Percentiles rank a stretch among this genome's conserved stretches.
Conservation (phyloP, 2,797 vertebrate genomes). For the Poecilia wingei region DNA sequence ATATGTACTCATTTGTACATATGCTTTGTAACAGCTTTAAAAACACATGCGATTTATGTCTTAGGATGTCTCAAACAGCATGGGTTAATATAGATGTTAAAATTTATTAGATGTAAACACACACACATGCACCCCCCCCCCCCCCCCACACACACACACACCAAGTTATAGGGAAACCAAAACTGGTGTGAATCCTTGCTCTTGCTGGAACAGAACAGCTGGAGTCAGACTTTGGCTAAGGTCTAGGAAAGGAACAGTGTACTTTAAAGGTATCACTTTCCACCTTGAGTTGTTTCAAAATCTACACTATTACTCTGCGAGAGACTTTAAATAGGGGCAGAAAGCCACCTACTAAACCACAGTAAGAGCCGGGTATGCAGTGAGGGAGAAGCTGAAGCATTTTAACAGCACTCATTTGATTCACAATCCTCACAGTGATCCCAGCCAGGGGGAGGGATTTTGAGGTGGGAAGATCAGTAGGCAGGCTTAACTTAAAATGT, state of each 20-base stretch:
- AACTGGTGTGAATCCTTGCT: background rate
- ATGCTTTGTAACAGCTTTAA: background rate
- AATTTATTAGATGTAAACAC: background rate
- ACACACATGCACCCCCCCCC: background rate
- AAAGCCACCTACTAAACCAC: slow-evolving; percentile 32
- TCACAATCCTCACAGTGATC: slow-evolving; percentile 68
- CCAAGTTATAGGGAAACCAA: background rate
- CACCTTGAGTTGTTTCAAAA: slow-evolving; percentile 26
- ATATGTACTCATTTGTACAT: background rate
- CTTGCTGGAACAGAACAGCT: slow-evolving; percentile 29
- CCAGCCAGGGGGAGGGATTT: slow-evolving; percentile 73
- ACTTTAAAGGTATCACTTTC: slow-evolving; percentile 10
- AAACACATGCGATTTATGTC: background rate
- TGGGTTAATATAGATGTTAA: background rate
- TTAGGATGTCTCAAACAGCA: background rate
- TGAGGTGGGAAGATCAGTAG: slow-evolving; percentile 70
- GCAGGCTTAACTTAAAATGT: slow-evolving; percentile 74
- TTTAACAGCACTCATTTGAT: slow-evolving; percentile 67
- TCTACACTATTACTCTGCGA: slow-evolving; percentile 40
- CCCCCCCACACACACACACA: background rate
- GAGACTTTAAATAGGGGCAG: slow-evolving; percentile 13
- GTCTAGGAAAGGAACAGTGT: slow-evolving; percentile 18
- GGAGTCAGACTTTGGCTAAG: slow-evolving; percentile 26
- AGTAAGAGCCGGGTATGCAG: slow-evolving; percentile 18
- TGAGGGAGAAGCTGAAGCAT: slow-evolving; percentile 47